Conservation (phyloP, 2,888 invertebrate species). For the Cataglyphis rosenhaueri region DNA sequence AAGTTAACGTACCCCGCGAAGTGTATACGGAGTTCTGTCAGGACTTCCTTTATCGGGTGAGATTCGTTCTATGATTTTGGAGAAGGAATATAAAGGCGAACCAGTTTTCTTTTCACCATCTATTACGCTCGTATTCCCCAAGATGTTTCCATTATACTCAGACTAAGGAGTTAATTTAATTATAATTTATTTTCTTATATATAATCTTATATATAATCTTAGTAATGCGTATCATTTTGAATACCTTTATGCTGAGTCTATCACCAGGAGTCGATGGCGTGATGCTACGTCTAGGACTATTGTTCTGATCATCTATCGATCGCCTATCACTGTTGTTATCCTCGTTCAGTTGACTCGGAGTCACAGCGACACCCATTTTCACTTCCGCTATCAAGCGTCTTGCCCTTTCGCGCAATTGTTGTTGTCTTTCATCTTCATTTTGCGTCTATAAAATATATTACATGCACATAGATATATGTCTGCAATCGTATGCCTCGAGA, state of each 20-base stretch:
- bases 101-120: constrained; percentile 83
- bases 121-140: constrained; percentile 79
- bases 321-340: constrained; percentile 83
- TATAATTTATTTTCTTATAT: constrained; percentile 2
- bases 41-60: constrained; percentile 89
- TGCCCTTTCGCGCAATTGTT: constrained; percentile 94
- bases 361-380: constrained; percentile 87
- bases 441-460: constrained; percentile 81
- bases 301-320: constrained; percentile 84
- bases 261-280: constrained; percentile 84
- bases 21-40: constrained; percentile 86
- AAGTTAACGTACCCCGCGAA: constrained; percentile 86
- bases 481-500: background rate
- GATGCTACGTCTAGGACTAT: constrained; percentile 83
- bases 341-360: constrained; percentile 82
- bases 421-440: constrained; percentile 95
- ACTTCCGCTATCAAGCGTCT: constrained; percentile 96
- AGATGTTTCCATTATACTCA: constrained; percentile 87
- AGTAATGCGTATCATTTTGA: background rate
- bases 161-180: constrained; percentile 78
- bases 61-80: constrained; percentile 89
- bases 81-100: constrained; percentile 90
- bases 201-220: background rate
- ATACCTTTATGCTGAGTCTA: constrained; percentile 81
- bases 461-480: background rate